Evolutionary conservation across 2,113 vertebrate genomes (phyloP), one percentile per base, ranked within the genome.

Genomic region (Saguinus imperator): DNA sequence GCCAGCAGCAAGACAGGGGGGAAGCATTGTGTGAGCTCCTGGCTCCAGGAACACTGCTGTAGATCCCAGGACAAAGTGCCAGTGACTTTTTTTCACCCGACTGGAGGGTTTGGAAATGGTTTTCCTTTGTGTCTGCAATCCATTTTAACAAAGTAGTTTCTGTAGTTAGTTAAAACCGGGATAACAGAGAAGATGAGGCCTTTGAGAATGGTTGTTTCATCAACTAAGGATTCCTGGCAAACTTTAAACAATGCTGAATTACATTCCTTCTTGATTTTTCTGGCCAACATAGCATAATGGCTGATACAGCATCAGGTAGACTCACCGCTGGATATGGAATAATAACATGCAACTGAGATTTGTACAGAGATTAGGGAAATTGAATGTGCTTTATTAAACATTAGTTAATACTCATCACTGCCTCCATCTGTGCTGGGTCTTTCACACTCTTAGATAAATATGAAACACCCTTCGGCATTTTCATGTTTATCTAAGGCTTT

Each of bases 81-180:
- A 97, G 88, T 1, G 35, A 57, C 87, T 57, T 95, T 98, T 92
- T 98, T 52, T 11, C 76, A 79, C 95, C 21, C 45, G 75, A 98
- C 96, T 82, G 32, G 48, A 79, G 40, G 91, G 68, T 72, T 77
- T 97, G 61, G 25, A 96, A 97, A 82, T 79, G 80, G 5, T 5
- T 97, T 82, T 8, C 92, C 81, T 98, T 98, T 97, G 73, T 97
- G 2, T 57, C 88, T 96, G 79, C 85, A 94, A 87, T 85, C 81
- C 84, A 94, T 96, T 98, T 98, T 80, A 88, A 81, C 75, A 91
- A 84, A 96, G 87, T 58, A 2, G 90, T 96, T 88, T 97, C 91
- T 88, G 77, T 94, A 48, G 58, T 96, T 94, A 48, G 84, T 77
- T 80, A 96, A 97, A 97, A 10, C 3, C 43, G 86, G 97, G 95